Evolutionary conservation across 2,888 invertebrate genomes (phyloP), one percentile per base, ranked within the genome.

Genomic region (Heliconius ismenius): DNA sequence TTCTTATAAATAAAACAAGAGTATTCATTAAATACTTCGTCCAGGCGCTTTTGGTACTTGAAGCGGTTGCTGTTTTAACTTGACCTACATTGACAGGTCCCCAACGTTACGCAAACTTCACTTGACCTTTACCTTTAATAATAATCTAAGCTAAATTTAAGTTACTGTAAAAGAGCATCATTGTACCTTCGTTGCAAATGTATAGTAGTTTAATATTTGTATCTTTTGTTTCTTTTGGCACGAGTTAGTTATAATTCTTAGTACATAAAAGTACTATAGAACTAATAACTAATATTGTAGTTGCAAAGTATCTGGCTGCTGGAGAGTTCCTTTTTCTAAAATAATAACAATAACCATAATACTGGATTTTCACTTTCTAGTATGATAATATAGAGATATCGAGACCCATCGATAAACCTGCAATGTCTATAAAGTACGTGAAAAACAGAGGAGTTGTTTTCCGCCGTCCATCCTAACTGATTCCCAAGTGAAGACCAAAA

Each of bases 41-140:
- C 70, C 64, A 49, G 77, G 79, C 76, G 69, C 79, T 77, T 62
- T 60, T 62, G 43, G 49, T 74, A 70, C 76, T 75, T 76, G 65
- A 77, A 68, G 64, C 75, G 73, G 79, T 77, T 77, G 77, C 79
- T 79, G 75, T 79, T 76, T 77, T 79, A 76, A 74, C 77, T 75
- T 77, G 79, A 79, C 79, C 79, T 77, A 79, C 62, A 79, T 79
- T 74, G 70, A 70, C 78, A 74, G 73, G 67, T 60, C 67, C 60
- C 69, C 73, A 74, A 73, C 64, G 74, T 79, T 69, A 73, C 76
- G 62, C 64, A 74, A 76, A 74, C 73, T 69, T 60, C 73, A 62
- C 75, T 78, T 64, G 72, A 78, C 73, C 76, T 74, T 77, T 74
- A 74, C 69, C 36, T 28, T 39, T 67, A 67, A 67, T 67, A 67